phyloP scores from a whole-genome alignment of 2,113 vertebrate species.

The Anarrhichthys ocellatus region DNA sequence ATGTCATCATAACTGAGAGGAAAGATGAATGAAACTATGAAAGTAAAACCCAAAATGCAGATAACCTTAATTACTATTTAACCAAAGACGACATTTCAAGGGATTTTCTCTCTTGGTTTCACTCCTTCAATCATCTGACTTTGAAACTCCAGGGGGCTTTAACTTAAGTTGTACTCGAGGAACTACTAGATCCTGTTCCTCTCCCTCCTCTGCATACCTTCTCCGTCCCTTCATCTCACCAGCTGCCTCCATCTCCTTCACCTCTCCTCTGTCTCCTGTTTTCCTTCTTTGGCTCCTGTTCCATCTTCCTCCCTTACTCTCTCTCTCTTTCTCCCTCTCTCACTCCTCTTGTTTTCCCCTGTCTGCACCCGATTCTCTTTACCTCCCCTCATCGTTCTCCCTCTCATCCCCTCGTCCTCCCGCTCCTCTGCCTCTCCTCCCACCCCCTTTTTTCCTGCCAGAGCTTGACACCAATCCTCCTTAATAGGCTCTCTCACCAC shows the following conservation, averaged over 20 bases:
- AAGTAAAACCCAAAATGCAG: background rate
- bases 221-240: background rate
- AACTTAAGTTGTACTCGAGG: background rate
- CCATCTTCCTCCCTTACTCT: background rate
- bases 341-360: slow-evolving; percentile 9
- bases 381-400: slow-evolving; percentile 40
- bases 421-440: slow-evolving; percentile 50
- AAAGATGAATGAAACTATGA: background rate
- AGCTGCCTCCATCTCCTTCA: background rate
- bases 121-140: background rate
- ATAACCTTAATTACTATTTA: background rate
- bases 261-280: slow-evolving; percentile 22
- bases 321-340: background rate
- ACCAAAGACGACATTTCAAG: background rate
- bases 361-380: slow-evolving; percentile 30
- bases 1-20: background rate
- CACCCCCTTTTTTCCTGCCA: slow-evolving; percentile 73
- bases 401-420: slow-evolving; percentile 3
- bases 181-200: slow-evolving; percentile 20
- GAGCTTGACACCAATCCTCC: slow-evolving; percentile 77
- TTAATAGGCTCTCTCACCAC: slow-evolving; percentile 77
- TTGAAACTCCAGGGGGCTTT: background rate
- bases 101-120: background rate
- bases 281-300: background rate
- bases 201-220: slow-evolving; percentile 31